Conservation (phyloP, 1,140 invertebrate genomes). For the Drosophila rhopaloa region DNA sequence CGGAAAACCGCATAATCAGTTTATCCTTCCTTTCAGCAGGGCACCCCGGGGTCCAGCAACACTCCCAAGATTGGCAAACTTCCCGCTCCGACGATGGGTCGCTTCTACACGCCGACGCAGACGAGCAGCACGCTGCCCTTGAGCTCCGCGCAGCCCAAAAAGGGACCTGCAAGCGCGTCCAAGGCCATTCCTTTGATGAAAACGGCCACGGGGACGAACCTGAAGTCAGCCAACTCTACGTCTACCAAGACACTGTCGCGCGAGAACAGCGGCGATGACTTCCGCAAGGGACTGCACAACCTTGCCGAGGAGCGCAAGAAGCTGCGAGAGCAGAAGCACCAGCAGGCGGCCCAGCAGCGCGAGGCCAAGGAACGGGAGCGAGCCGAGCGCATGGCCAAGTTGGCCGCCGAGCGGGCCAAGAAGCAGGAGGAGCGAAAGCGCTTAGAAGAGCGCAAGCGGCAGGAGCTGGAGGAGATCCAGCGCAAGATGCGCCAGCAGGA, state of each 20-base stretch:
- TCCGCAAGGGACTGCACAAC: conserved; percentile 76
- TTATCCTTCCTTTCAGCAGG: background rate
- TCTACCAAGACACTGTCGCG: conserved; percentile 66
- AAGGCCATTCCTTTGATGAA: conserved; percentile 61
- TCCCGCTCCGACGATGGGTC: conserved; percentile 59
- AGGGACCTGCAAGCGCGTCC: conserved; percentile 67
- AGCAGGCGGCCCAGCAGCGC: conserved; percentile 86
- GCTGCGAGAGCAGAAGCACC: conserved; percentile 87
- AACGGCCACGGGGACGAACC: conserved; percentile 53
- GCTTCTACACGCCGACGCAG: conserved; percentile 81
- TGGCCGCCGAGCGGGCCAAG: conserved; percentile 86
- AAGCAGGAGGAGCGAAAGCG: conserved; percentile 85
- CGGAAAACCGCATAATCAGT: too few species aligned
- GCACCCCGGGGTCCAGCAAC: conserved; percentile 30
- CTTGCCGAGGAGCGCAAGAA: conserved; percentile 86
- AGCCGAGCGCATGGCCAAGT: conserved; percentile 85
- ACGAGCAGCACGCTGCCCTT: conserved; percentile 22
- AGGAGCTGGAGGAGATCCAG: conserved; percentile 85
- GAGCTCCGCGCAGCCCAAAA: conserved; percentile 62
- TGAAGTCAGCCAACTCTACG: conserved; percentile 48
- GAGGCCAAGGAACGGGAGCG: conserved; percentile 86
- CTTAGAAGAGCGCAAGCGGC: conserved; percentile 84
- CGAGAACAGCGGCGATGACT: conserved; percentile 78
- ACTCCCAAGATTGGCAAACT: conserved; percentile 72
- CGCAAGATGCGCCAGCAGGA: conserved; percentile 85